Percentiles rank a stretch among this genome's conserved stretches.
These are phyloP conservation scores for Pandemis cinnamomeana DNA, from an alignment of 2,888 invertebrate genomes.

Conservation along the genomic window DNA sequence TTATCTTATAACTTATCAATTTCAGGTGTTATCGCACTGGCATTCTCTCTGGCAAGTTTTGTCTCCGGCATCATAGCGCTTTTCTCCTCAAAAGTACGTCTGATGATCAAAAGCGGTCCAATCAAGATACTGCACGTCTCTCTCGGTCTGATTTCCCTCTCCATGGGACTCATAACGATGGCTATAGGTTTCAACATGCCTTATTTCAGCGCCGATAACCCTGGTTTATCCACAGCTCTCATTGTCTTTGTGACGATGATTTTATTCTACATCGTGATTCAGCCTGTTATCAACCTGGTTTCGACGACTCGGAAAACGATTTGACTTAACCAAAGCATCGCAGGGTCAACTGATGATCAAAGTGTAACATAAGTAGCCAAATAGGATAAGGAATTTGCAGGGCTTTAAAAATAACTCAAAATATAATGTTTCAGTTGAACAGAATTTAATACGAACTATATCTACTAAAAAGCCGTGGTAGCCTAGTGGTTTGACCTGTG, in stretches of 20 bases:
- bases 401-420: neutral
- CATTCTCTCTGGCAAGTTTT: constrained; percentile 74
- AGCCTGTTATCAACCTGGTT: constrained; percentile 71
- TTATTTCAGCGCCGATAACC: constrained; percentile 61
- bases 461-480: too few relatives aligned
- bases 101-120: constrained; percentile 76
- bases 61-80: constrained; percentile 79
- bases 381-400: constrained; percentile 2
- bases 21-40: constrained; percentile 81
- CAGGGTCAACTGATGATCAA: constrained; percentile 62
- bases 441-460: too few relatives aligned
- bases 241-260: constrained; percentile 68
- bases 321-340: constrained; percentile 63
- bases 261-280: constrained; percentile 65
- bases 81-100: constrained; percentile 79
- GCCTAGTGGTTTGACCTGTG: too few relatives aligned
- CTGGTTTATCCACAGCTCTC: constrained; percentile 65
- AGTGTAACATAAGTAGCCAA: constrained; percentile 59
- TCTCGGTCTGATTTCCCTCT: constrained; percentile 78
- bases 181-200: constrained; percentile 75
- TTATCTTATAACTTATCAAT: constrained; percentile 43
- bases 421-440: too few relatives aligned
- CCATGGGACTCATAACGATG: constrained; percentile 80
- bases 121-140: constrained; percentile 80
- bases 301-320: constrained; percentile 64